A percentile compares a stretch with the other conserved stretches of the same genome.
Conservation (phyloP, 2,113 vertebrate species). For the Nanorana parkeri region DNA sequence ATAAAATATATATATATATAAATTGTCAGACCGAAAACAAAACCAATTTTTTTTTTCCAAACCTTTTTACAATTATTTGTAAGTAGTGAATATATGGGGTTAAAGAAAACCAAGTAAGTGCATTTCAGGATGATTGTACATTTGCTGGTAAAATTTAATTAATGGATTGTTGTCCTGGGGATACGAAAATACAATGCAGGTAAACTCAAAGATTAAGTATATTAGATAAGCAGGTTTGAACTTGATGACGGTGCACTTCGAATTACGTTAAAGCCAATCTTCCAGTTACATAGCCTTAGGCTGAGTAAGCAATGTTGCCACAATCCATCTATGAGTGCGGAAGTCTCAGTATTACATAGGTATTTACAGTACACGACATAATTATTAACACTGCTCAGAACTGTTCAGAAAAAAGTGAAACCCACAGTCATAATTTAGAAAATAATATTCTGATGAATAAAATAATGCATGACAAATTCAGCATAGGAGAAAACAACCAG, state of each 20-base stretch:
- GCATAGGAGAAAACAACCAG: too few relatives aligned
- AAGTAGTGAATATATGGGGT: neutral
- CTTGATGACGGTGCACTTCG: constrained; percentile 24
- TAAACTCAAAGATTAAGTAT: neutral
- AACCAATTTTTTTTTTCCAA: too few relatives aligned
- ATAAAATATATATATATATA: too few relatives aligned
- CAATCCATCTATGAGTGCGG: constrained; percentile 8
- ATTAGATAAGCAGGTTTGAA: constrained; percentile 17
- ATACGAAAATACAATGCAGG: neutral
- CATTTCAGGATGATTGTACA: neutral
- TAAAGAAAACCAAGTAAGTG: neutral
- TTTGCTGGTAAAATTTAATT: neutral
- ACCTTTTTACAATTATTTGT: too few relatives aligned
- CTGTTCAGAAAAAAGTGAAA: neutral
- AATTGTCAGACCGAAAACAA: too few relatives aligned
- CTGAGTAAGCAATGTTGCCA: constrained; percentile 32
- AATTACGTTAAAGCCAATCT: constrained; percentile 5
- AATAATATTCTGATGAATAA: too few relatives aligned
- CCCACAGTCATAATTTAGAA: too few relatives aligned
- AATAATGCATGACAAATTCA: too few relatives aligned
- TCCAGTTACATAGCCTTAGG: constrained; percentile 4
- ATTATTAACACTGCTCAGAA: neutral
- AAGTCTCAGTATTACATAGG: neutral
- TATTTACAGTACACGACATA: neutral
- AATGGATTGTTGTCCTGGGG: neutral